Base-by-base conservation (phyloP, 2,888 invertebrate species). In the Mythimna impura region DNA sequence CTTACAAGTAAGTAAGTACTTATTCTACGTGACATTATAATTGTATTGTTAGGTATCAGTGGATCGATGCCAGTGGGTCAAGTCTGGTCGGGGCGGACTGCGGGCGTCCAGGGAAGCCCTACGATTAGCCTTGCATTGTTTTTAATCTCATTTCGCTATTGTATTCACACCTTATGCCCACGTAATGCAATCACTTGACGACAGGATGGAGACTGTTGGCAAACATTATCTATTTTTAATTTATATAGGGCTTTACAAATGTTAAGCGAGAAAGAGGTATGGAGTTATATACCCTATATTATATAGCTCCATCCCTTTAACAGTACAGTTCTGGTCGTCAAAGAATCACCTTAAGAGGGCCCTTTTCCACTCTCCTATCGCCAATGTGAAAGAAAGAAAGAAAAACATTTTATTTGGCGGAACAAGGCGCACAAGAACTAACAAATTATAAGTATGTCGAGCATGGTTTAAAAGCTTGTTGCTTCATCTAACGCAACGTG, bases 131-230 rank as follows among this genome's bases (percentile, higher is more conserved):
- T 93, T 92, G 91, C 89, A 83, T 84, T 89, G 70, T 89, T 60
- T 78, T 8, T 94, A 94, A 94, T 94, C 94, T 88, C 89, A 92
- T 94, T 93, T 90, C 64, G 17, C 73, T 84, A 87, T 87, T 89
- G 86, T 90, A 84, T 85, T 84, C 86, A 83, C 85, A 88, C 89
- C 82, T 86, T 66, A 65, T 70, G 55, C 36, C 52, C 40, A 68
- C 58, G 25, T 66, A 80, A 75, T 83, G 75, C 67, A 72, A 66
- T 71, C 80, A 69, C 58, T 70, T 68, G 67, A 60, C 66, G 43
- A 78, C 64, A 73, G 12, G 12, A 14, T 58, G 1, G 14, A 71
- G 66, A 61, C 30, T 60, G 12, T 54, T 61, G 40, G 80, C 63
- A 58, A 64, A 63, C 54, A 36, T 54, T 69, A 12, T 54, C 36